Evolutionary conservation across 2,797 vertebrate genomes (phyloP).

Genomic region (Oreonectes daqikongensis): DNA sequence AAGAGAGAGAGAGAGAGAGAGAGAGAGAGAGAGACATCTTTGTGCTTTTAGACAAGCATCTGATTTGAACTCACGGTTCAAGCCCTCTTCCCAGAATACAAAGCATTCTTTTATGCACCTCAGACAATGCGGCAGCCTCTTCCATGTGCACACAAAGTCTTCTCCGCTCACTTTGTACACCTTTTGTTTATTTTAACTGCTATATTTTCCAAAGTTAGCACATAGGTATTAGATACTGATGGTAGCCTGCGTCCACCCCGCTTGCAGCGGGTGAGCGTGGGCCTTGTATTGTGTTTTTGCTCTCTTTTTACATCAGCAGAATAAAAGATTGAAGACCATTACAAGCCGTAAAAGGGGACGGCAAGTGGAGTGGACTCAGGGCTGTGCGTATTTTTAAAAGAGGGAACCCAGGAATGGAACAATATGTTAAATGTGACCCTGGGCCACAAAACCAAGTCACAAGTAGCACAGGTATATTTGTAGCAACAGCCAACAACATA

Average conservation of each 20-base stretch:
- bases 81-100: slow-evolving; percentile 38
- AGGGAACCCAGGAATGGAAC: too few species aligned
- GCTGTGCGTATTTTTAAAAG: neutral
- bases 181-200: slow-evolving; percentile 49
- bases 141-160: slow-evolving; percentile 45
- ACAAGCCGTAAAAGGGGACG: neutral
- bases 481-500: too few species aligned
- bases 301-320: neutral
- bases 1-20: neutral
- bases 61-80: slow-evolving; percentile 42
- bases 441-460: too few species aligned
- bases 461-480: too few species aligned
- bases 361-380: neutral
- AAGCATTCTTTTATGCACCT: slow-evolving; percentile 38
- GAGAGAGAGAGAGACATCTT: slow-evolving; percentile 18
- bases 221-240: slow-evolving; percentile 13
- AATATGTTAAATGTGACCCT: too few species aligned
- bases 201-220: slow-evolving; percentile 33
- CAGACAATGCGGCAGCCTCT: slow-evolving; percentile 39
- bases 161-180: slow-evolving; percentile 34
- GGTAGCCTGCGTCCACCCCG: neutral
- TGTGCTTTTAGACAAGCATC: slow-evolving; percentile 47
- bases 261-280: neutral
- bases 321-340: neutral
- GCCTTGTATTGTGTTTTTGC: neutral